Conservation (phyloP, 1,140 invertebrate genomes). For the Drosophila navojoa region DNA sequence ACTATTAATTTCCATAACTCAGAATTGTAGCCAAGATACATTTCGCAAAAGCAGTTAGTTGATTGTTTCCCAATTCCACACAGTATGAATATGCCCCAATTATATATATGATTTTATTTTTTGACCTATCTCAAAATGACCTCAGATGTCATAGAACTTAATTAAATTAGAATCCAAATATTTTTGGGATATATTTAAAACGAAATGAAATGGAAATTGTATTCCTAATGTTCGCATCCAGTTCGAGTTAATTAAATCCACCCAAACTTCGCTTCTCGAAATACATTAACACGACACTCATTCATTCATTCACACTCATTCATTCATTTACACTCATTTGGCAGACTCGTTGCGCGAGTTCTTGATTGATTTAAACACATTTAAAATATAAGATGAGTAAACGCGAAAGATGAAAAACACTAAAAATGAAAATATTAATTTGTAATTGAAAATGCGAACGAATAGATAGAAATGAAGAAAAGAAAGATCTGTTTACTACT, state of each 20-base stretch:
- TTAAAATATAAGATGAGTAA: conserved; percentile 63
- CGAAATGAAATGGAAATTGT: not conserved
- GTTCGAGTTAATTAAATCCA: conserved; percentile 3
- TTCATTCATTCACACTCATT: conserved; percentile 3
- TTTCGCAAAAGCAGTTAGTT: conserved; percentile 13
- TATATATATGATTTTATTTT: conserved; percentile 10
- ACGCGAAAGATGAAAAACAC: conserved; percentile 20
- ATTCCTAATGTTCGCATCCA: conserved; percentile 11
- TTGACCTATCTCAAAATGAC: conserved; percentile 10
- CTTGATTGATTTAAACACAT: conserved; percentile 59
- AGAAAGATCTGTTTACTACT: conserved; percentile 39
- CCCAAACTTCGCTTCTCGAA: conserved; percentile 18
- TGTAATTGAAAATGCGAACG: conserved; percentile 49
- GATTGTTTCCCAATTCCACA: conserved; percentile 21
- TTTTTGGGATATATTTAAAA: conserved; percentile 9
- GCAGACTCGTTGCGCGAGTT: conserved; percentile 27
- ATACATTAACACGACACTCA: conserved; percentile 26
- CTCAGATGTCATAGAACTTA: conserved; percentile 27
- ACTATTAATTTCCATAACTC: conserved; percentile 13
- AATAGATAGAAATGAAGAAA: conserved; percentile 4
- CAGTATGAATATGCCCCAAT: conserved; percentile 3
- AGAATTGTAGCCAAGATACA: conserved; percentile 1
- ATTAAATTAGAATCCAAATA: conserved; percentile 10
- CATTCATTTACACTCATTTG: conserved; percentile 29
- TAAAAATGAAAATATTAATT: conserved; percentile 64